phyloP scores from a whole-genome alignment of 2,113 vertebrate species.

The Pongo abelii region DNA sequence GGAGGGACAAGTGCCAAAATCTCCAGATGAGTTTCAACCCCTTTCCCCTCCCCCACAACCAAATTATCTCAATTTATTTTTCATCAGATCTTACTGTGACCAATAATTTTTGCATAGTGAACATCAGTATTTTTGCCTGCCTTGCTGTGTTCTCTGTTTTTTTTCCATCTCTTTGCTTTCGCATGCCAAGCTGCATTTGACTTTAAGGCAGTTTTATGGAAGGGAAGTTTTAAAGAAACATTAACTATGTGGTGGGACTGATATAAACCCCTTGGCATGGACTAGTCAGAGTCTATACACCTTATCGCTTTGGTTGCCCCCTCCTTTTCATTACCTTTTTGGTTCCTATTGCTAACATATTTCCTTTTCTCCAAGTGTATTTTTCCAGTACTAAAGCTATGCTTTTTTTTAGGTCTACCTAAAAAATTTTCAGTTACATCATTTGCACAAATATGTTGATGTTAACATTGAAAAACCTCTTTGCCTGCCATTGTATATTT shows the following conservation, averaged over 20 bases:
- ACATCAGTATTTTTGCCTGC: background rate
- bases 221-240: conserved; percentile 51
- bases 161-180: background rate
- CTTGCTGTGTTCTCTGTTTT: background rate
- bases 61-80: conserved; percentile 18
- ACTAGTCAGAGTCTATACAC: conserved; percentile 16
- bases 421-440: conserved; percentile 91
- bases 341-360: conserved; percentile 65
- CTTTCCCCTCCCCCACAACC: background rate
- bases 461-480: conserved; percentile 94
- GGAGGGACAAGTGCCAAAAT: background rate
- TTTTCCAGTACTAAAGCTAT: conserved; percentile 83
- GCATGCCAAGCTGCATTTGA: background rate
- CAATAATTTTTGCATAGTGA: background rate
- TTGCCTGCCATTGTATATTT: conserved; percentile 95
- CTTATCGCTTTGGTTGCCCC: conserved; percentile 57
- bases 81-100: conserved; percentile 54
- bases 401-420: conserved; percentile 83
- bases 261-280: background rate
- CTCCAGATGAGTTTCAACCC: accelerated
- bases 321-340: conserved; percentile 58
- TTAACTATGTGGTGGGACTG: background rate
- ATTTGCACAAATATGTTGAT: conserved; percentile 95
- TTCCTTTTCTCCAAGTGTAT: conserved; percentile 79
- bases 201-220: conserved; percentile 16